Evolutionary conservation across 2,113 vertebrate species (phyloP), one percentile per base, ranked within the genome.

Genomic region (Barbus barbus): DNA sequence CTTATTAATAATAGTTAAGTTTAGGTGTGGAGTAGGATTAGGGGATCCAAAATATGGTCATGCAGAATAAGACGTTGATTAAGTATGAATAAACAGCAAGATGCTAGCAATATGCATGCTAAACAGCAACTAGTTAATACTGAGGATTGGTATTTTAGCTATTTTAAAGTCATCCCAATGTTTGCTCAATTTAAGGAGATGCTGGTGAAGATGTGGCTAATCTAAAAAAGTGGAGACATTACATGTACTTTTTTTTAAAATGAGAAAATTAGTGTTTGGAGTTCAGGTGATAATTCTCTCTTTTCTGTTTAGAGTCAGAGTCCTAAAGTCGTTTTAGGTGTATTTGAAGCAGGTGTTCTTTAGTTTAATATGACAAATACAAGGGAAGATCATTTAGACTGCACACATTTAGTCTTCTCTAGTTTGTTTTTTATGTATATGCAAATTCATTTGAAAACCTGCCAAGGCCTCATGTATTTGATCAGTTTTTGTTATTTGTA

Each of bases 381-480:
- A 74, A 44, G 53, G 26, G 16, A 76, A 79, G 77, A 74, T 58
- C 3, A 33, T 81, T 81, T 48, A 7, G 20, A 75, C 28, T 18
- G 65, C 12, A 61, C n/a, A 20, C 14, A 31, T 75, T 84, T 44
- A 44, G 41, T 44, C 3, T 44, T 44, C 41, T 44, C 9, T 75
- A 9, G 60, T 28, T 58, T 22, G 71, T 1, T 63, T 3, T 67
- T 14, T 48, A 58, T 84, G 16, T 41, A 13, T 60, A 24, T 81
- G 78, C 24, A 56, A 28, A 69, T 67, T 18, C 14, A 58, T 81
- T 38, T 77, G 72, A 78, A 51, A 20, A 69, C 67, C 24, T 41
- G 60, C 83, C 28, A 78, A 77, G 48, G 46, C 31, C 48, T 61
- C 24, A 20, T 56, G 78, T 71, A 78, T 84, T 84, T 71, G 22